These are phyloP conservation scores for Ceratothoa steindachneri DNA, from an alignment of 2,888 invertebrate genomes.

Conservation along the genomic window DNA sequence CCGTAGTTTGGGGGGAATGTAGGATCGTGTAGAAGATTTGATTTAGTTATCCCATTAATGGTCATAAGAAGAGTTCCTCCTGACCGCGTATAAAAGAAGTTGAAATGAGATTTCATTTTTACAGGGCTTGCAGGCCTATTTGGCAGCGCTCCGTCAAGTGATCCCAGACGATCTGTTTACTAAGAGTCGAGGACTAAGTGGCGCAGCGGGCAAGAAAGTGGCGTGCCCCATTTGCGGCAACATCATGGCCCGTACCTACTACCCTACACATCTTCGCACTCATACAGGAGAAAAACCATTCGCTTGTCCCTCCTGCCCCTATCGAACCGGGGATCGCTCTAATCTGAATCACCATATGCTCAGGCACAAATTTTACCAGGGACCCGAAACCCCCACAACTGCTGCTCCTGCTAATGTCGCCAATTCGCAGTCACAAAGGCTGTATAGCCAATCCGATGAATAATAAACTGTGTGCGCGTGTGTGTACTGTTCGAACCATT, in stretches of 20 bases:
- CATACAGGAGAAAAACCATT: constrained; percentile 44
- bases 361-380: constrained; percentile 13
- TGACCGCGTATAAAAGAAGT: neutral
- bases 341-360: constrained; percentile 15
- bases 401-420: no score
- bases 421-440: neutral
- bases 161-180: constrained; percentile 2
- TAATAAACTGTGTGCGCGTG: neutral
- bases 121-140: constrained; percentile 13
- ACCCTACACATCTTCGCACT: constrained; percentile 41
- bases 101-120: constrained; percentile 5
- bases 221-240: constrained; percentile 41
- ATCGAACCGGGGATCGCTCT: constrained; percentile 42
- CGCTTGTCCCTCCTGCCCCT: constrained; percentile 39
- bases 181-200: neutral
- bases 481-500: no score
- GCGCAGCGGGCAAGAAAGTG: constrained; percentile 16
- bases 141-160: constrained; percentile 7
- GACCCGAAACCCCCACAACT: neutral
- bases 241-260: constrained; percentile 40
- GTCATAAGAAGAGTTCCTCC: neutral
- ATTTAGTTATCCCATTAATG: no score
- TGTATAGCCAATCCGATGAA: neutral
- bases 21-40: no score
- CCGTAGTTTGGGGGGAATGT: no score